A percentile compares a stretch with the other conserved stretches of the same genome.
Conservation (phyloP, 35 echinoderm and acorn worm species). For the Chiridota heheva region DNA sequence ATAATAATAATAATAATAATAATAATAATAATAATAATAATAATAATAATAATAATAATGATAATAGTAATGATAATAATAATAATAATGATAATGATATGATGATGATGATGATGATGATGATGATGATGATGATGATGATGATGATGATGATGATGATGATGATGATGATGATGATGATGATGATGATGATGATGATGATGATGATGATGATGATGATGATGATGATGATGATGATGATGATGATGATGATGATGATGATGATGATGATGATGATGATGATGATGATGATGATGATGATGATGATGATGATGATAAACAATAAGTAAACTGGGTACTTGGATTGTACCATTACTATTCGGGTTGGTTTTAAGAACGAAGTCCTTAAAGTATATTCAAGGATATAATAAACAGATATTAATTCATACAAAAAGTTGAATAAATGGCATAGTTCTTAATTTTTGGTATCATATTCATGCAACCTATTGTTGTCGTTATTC, state of each 20-base stretch:
- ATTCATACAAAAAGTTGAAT: too few species aligned
- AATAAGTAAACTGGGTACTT: background rate
- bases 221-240: conserved; percentile 6
- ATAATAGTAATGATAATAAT: too few species aligned
- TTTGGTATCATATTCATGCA: too few species aligned
- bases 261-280: conserved; percentile 6
- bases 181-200: conserved; percentile 6
- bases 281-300: conserved; percentile 6
- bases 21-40: too few species aligned
- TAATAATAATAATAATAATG: too few species aligned
- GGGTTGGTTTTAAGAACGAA: too few species aligned
- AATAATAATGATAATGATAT: background rate
- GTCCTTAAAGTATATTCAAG: too few species aligned
- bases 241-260: conserved; percentile 2
- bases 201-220: conserved; percentile 6
- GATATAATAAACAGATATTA: too few species aligned
- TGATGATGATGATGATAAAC: conserved; percentile 2
- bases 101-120: too few species aligned
- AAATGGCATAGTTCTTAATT: too few species aligned
- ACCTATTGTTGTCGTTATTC: background rate
- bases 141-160: background rate
- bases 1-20: too few species aligned
- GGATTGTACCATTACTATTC: too few species aligned
- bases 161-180: conserved; percentile 6
- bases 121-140: background rate